Evolutionary conservation across 2,113 vertebrate species (phyloP).

Genomic region (Microcebus murinus): DNA sequence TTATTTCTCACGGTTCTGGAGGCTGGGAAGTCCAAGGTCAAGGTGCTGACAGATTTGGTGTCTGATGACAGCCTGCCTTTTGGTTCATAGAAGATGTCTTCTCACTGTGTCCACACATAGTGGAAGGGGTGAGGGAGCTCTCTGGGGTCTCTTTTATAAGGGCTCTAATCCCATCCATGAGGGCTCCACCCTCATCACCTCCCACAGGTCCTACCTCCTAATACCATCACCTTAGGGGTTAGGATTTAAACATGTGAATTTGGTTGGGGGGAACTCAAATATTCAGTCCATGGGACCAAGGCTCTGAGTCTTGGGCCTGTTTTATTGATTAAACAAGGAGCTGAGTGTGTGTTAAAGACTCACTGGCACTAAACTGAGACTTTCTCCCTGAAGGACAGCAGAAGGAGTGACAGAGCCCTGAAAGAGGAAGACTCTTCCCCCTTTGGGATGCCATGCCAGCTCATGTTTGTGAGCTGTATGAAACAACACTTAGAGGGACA

Average conservation of each 20-base stretch:
- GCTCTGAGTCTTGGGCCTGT: neutral
- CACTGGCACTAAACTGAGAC: neutral
- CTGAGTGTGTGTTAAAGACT: neutral
- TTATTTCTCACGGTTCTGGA: neutral
- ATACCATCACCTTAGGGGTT: neutral
- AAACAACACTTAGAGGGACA: no score
- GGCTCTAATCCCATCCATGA: neutral
- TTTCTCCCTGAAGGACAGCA: neutral
- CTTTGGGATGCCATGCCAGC: neutral
- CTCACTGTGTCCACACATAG: neutral
- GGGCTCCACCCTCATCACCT: neutral
- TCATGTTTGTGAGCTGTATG: neutral
- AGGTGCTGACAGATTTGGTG: neutral
- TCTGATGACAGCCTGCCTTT: neutral
- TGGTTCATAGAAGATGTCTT: neutral
- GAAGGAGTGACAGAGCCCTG: neutral
- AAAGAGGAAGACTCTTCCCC: neutral
- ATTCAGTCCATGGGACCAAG: neutral
- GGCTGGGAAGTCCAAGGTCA: neutral
- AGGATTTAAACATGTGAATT: neutral
- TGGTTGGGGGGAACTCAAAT: fast-evolving
- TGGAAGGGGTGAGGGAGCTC: neutral
- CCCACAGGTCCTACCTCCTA: neutral
- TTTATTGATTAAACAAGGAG: neutral
- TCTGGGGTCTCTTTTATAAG: neutral